These are phyloP conservation scores for Neoniphon sammara DNA, from an alignment of 2,797 vertebrate species.

Conservation along the genomic window DNA sequence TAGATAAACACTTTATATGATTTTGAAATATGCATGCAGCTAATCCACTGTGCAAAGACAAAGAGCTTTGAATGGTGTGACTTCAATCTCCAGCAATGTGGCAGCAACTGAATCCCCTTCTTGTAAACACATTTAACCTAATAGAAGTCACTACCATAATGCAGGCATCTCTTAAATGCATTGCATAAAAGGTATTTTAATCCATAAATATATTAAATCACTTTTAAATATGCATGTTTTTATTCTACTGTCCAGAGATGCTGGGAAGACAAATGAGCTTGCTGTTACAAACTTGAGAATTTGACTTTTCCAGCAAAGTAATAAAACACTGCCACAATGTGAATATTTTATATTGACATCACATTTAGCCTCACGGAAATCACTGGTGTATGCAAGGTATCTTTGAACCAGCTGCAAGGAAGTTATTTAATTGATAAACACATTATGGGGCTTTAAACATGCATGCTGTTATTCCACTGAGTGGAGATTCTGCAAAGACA, in stretches of 20 bases:
- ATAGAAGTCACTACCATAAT: constrained; percentile 1
- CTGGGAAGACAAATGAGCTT: neutral
- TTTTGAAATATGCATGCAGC: constrained; percentile 54
- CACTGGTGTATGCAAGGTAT: neutral
- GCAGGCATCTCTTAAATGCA: too few species aligned
- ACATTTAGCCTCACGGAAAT: neutral
- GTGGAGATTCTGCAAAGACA: constrained; percentile 48
- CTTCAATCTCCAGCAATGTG: constrained; percentile 24
- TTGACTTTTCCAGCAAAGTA: neutral
- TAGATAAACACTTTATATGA: constrained; percentile 30
- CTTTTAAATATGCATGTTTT: neutral
- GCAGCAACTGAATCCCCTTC: neutral
- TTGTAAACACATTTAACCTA: constrained; percentile 29
- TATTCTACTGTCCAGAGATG: neutral
- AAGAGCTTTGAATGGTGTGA: constrained; percentile 37
- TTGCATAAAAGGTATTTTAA: too few species aligned
- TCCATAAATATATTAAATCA: too few species aligned
- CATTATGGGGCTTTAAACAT: constrained; percentile 34
- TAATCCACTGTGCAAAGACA: constrained; percentile 18
- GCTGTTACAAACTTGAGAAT: neutral
- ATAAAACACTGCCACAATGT: too few species aligned
- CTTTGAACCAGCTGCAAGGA: constrained; percentile 12
- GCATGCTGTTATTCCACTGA: constrained; percentile 30
- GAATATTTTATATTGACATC: neutral
- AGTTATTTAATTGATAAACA: constrained; percentile 24